These are phyloP conservation scores for Epinotia ramella DNA, from an alignment of 2,888 invertebrate species.

Conservation along the genomic window DNA sequence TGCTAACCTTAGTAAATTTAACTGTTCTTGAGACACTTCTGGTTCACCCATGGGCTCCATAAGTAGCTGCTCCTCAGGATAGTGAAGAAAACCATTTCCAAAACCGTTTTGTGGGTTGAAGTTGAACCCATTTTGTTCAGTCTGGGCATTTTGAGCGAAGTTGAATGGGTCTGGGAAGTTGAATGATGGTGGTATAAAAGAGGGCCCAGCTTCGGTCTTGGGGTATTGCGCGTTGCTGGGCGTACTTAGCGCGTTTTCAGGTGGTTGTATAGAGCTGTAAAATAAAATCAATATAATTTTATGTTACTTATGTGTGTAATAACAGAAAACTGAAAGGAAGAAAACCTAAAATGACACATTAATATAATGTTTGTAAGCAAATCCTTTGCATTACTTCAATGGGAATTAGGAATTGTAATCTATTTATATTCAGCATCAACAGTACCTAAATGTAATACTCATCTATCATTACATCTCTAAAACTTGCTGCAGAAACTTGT, in stretches of 20 bases:
- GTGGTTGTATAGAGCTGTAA: conserved; percentile 72
- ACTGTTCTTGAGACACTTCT: conserved; percentile 76
- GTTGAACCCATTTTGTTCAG: conserved; percentile 70
- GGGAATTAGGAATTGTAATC: no score
- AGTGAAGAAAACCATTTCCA: conserved; percentile 70
- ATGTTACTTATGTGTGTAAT: neutral
- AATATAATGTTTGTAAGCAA: neutral
- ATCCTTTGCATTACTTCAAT: no score
- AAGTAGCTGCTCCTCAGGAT: conserved; percentile 70
- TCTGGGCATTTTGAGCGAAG: conserved; percentile 59
- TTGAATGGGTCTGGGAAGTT: conserved; percentile 71
- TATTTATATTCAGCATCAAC: no score
- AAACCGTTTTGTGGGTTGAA: conserved; percentile 72
- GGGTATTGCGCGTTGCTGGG: conserved; percentile 63
- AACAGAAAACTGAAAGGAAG: neutral
- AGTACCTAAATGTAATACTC: no score
- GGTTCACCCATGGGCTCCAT: conserved; percentile 69
- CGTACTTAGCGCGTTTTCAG: conserved; percentile 72
- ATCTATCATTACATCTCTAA: no score
- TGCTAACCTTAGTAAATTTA: conserved; percentile 79
- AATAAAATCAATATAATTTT: conserved; percentile 49
- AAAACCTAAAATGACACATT: neutral
- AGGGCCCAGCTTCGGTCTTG: conserved; percentile 65
- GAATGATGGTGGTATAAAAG: conserved; percentile 65
- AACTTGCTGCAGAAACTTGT: no score